Percentiles rank a stretch among this genome's conserved stretches.
phyloP scores from a whole-genome alignment of 2,888 invertebrate genomes.

The Meloe dianella region DNA sequence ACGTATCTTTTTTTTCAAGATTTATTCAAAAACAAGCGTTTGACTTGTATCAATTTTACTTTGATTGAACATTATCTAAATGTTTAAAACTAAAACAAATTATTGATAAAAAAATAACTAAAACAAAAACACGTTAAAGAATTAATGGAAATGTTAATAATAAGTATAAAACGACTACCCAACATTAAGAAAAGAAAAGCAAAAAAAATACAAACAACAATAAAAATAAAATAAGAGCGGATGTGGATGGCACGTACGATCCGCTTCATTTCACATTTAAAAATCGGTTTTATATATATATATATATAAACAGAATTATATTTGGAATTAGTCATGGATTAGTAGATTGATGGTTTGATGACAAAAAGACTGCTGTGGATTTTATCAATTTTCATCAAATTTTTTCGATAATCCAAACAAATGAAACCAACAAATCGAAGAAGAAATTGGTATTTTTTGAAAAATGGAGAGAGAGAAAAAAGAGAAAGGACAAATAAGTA shows the following conservation, averaged over 20 bases:
- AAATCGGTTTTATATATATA: slow-evolving; percentile 50
- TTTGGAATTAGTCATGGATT: slow-evolving; percentile 48
- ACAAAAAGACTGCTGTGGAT: slow-evolving; percentile 14
- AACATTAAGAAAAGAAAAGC: not conserved
- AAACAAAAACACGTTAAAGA: not conserved
- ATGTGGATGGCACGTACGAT: slow-evolving; percentile 42
- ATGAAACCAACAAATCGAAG: not conserved
- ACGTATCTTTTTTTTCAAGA: too few relatives aligned
- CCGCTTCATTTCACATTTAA: slow-evolving; percentile 49
- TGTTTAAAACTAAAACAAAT: slow-evolving; percentile 7
- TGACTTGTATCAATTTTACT: not conserved
- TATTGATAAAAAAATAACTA: not conserved
- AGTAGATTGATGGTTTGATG: slow-evolving; percentile 26
- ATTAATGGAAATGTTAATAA: slow-evolving; percentile 4
- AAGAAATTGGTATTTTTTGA: too few relatives aligned
- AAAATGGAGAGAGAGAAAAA: not conserved
- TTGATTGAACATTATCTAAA: not conserved
- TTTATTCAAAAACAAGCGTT: not conserved
- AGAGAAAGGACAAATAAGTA: slow-evolving; percentile 45
- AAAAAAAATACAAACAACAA: not conserved
- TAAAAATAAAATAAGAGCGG: slow-evolving; percentile 34
- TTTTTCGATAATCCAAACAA: not conserved
- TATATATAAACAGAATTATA: slow-evolving; percentile 51
- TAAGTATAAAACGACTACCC: not conserved
- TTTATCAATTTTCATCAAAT: slow-evolving; percentile 8